Evolutionary conservation across 2,888 invertebrate species (phyloP), one percentile per base, ranked within the genome.

Genomic region (Therioaphis trifolii): DNA sequence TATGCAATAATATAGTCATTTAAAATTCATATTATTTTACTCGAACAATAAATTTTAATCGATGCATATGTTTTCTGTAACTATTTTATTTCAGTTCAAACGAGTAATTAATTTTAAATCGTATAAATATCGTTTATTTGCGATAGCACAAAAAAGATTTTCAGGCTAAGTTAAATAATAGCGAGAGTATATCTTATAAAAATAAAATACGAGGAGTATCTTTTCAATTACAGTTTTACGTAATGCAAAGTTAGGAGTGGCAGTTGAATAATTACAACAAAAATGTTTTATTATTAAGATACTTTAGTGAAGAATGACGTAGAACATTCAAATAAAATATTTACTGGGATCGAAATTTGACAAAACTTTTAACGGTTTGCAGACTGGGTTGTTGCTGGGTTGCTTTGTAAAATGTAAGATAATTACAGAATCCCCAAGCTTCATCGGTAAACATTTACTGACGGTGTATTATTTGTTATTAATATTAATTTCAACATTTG

Each of bases 381-480:
- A 15, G 49, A 15, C 4, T 5, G 21, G 21, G 15, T 35, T n/a
- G n/a, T n/a, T 43, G 49, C 15, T 35, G 18, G 21, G 21, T 9
- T n/a, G n/a, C 35, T 77, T 29, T 52, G 49, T 15, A 49, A 15
- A 35, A 35, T 77, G 11, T 49, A 35, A 52, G n/a, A 29, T 49
- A 63, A 49, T 76, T 77, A 35, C 27, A 15, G 21, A 21, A 77
- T 66, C 21, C 35, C 76, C 46, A 21, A 46, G 49, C 15, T 49
- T 15, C 63, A 18, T 63, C n/a, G 11, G 35, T 66, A 77, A 72
- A 72, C 29, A 52, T 35, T 21, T 29, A 35, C 49, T 21, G 29
- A 18, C 12, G 27, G 58, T 58, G 40, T 68, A 68, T 40, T 58
- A 12, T 75, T 75, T 27, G 75, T 43, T 18, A 24, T 11, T 49